Conservation (phyloP, 2,888 invertebrate genomes). For the Drosophila borborema region DNA sequence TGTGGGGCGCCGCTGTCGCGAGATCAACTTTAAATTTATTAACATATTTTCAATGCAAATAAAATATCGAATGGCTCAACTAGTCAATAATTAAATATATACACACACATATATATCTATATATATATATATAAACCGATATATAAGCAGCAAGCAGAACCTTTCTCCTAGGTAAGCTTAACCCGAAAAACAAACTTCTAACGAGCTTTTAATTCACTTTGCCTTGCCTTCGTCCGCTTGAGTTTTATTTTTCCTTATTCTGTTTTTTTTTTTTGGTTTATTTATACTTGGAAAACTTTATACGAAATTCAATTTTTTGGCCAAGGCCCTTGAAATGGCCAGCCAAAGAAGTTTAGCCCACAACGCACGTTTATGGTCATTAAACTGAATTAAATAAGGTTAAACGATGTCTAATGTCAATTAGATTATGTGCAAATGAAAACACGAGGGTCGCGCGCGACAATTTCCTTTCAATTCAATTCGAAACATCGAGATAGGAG, state of each 20-base stretch:
- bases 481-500: slow-evolving; percentile 7
- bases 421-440: slow-evolving; percentile 69
- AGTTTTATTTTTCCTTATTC: slow-evolving; percentile 25
- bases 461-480: slow-evolving; percentile 1
- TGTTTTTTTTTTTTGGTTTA: slow-evolving; percentile 31
- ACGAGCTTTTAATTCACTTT: slow-evolving; percentile 59
- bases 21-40: slow-evolving; percentile 29
- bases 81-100: slow-evolving; percentile 5
- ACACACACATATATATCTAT: neutral
- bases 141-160: neutral
- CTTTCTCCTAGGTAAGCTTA: slow-evolving; percentile 24
- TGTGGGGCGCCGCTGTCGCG: slow-evolving; percentile 47
- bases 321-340: slow-evolving; percentile 22
- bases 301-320: slow-evolving; percentile 56
- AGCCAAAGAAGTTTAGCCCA: slow-evolving; percentile 10
- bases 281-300: slow-evolving; percentile 43
- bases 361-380: slow-evolving; percentile 47
- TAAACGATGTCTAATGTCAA: slow-evolving; percentile 72
- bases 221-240: slow-evolving; percentile 6
- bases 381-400: slow-evolving; percentile 67
- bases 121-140: neutral
- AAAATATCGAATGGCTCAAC: slow-evolving; percentile 1
- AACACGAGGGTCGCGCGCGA: slow-evolving; percentile 9
- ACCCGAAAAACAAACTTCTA: slow-evolving; percentile 31
- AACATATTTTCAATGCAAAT: slow-evolving; percentile 31